Percentiles rank a stretch among this genome's conserved stretches.
phyloP scores from a whole-genome alignment of 2,797 vertebrate species.

The Neosilurus mollespiculum region DNA sequence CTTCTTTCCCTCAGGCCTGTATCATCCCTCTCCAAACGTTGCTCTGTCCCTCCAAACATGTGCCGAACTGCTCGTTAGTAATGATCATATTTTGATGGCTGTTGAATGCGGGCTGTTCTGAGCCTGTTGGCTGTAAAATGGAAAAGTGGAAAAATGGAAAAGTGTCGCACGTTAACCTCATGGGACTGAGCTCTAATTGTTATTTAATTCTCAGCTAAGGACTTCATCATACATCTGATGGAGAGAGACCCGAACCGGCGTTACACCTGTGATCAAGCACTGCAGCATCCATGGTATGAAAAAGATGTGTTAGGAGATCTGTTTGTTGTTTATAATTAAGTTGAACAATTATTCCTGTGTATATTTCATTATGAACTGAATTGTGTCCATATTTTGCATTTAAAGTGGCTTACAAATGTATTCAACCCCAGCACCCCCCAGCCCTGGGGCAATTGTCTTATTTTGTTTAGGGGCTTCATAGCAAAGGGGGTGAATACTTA shows the following conservation, averaged over 20 bases:
- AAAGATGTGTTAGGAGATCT: background rate
- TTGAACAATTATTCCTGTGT: background rate
- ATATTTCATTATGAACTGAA: background rate
- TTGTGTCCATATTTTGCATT: background rate
- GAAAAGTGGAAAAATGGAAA: background rate
- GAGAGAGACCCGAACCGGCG: slow-evolving; percentile 85
- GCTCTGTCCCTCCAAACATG: background rate
- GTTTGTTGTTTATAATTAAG: background rate
- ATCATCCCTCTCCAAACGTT: background rate
- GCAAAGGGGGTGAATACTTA: too few relatives aligned
- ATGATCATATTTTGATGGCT: background rate
- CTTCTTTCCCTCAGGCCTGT: slow-evolving; percentile 5
- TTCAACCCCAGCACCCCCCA: too few relatives aligned
- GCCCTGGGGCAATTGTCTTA: too few relatives aligned
- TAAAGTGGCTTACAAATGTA: background rate
- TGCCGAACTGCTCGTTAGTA: background rate
- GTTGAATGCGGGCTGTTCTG: slow-evolving; percentile 7
- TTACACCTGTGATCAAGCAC: slow-evolving; percentile 92
- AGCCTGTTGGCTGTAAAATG: background rate
- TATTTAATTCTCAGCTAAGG: slow-evolving; percentile 81
- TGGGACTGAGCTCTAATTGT: background rate
- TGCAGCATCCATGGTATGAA: slow-evolving; percentile 90
- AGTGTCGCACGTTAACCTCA: background rate
- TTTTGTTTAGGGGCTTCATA: too few relatives aligned
- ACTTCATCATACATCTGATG: slow-evolving; percentile 95